A percentile compares a stretch with the other conserved stretches of the same genome.
Conservation (phyloP, 2,113 vertebrate species). For the Varanus komodoensis region DNA sequence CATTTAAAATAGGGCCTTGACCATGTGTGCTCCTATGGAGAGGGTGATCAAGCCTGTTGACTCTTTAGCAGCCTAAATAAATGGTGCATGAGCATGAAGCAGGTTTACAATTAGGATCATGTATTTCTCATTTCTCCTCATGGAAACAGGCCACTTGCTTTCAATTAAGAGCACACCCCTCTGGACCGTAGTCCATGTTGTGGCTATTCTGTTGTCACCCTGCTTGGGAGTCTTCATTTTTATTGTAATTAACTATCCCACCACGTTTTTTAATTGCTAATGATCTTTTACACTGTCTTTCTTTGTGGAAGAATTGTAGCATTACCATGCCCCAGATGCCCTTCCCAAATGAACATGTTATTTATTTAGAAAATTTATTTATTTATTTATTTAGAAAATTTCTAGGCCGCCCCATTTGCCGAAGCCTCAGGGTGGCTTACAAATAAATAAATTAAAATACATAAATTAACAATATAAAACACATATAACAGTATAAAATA, state of each 20-base stretch:
- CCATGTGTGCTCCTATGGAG: not conserved
- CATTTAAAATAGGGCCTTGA: slow-evolving; percentile 1
- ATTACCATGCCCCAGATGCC: not conserved
- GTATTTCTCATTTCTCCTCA: not conserved
- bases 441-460: no score
- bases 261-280: not conserved
- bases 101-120: not conserved
- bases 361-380: no score
- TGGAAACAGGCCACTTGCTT: not conserved
- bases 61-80: not conserved
- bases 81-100: not conserved
- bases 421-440: no score
- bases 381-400: no score
- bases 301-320: slow-evolving; percentile 1
- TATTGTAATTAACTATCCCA: not conserved
- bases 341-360: not conserved
- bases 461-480: no score
- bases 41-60: not conserved
- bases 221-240: not conserved
- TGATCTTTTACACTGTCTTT: not conserved
- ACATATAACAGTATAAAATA: no score
- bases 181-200: not conserved
- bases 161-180: not conserved
- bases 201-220: not conserved
- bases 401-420: no score